phyloP scores from a whole-genome alignment of 37 sponge, comb jelly and placozoan species.

The Aplysina aerophoba region DNA sequence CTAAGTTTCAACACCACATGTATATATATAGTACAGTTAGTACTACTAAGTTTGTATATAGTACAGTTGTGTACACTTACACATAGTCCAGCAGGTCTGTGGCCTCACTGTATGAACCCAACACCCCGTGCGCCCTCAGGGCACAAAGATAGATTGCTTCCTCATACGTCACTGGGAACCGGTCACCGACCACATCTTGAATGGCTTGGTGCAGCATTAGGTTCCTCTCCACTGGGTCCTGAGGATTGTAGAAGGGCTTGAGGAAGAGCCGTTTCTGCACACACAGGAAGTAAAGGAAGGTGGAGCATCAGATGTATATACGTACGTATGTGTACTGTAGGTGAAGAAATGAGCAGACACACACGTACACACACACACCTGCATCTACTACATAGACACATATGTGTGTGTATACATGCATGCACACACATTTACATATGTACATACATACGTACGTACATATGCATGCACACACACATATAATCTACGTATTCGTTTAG shows the following conservation, averaged over 20 bases:
- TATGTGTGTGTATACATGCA: background rate
- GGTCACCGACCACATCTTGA: conserved; percentile 87
- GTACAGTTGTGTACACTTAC: conserved; percentile 34
- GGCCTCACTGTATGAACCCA: conserved; percentile 69
- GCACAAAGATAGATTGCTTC: conserved; percentile 89
- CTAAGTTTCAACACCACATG: too few species aligned
- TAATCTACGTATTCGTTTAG: too few species aligned
- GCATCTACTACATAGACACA: background rate
- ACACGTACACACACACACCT: background rate
- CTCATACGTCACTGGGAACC: conserved; percentile 78
- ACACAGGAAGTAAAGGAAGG: background rate
- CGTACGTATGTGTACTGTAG: background rate
- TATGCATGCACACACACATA: too few species aligned
- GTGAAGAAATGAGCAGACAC: background rate
- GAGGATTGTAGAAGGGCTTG: conserved; percentile 79
- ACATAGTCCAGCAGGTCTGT: conserved; percentile 65
- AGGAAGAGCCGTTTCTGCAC: conserved; percentile 89
- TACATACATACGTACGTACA: background rate
- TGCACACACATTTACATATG: background rate
- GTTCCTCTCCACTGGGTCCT: conserved; percentile 85
- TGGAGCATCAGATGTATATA: background rate
- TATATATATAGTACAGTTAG: too few species aligned
- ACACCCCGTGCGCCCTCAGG: conserved; percentile 83
- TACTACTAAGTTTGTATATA: background rate
- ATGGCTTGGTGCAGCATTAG: conserved; percentile 90